These are phyloP conservation scores for Calidris pugnax DNA, from an alignment of 2,113 vertebrate genomes.

Conservation along the genomic window DNA sequence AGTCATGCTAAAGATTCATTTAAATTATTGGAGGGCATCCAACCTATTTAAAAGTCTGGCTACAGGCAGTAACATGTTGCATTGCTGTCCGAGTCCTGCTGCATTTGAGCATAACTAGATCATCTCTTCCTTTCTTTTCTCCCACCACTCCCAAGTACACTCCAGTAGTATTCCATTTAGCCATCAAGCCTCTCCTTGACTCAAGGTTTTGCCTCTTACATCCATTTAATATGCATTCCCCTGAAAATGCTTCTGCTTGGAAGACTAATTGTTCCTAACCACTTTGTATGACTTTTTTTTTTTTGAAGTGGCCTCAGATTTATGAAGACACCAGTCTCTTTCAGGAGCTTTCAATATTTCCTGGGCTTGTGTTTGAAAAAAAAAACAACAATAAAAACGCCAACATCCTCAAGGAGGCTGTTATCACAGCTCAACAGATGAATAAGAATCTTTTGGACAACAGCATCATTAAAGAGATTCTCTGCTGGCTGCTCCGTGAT, in stretches of 20 bases:
- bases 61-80: slow-evolving; percentile 17
- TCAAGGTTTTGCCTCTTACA: not conserved
- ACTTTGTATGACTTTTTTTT: not conserved
- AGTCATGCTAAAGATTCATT: slow-evolving; percentile 63
- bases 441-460: not conserved
- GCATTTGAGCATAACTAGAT: not conserved
- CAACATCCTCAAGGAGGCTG: not conserved
- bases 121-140: not conserved
- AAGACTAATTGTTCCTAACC: not conserved
- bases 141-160: fast-evolving
- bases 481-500: not conserved
- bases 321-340: not conserved
- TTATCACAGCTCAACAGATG: not conserved
- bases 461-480: not conserved
- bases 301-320: not conserved
- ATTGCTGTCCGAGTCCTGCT: not conserved
- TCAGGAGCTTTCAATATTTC: not conserved
- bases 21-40: slow-evolving; percentile 68
- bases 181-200: not conserved
- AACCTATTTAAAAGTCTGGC: slow-evolving; percentile 58
- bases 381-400: not conserved
- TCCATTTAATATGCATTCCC: not conserved
- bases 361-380: not conserved
- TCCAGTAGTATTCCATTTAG: not conserved
- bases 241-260: not conserved